These are phyloP conservation scores for Clangula hyemalis DNA, from an alignment of 2,797 vertebrate species.

Conservation along the genomic window DNA sequence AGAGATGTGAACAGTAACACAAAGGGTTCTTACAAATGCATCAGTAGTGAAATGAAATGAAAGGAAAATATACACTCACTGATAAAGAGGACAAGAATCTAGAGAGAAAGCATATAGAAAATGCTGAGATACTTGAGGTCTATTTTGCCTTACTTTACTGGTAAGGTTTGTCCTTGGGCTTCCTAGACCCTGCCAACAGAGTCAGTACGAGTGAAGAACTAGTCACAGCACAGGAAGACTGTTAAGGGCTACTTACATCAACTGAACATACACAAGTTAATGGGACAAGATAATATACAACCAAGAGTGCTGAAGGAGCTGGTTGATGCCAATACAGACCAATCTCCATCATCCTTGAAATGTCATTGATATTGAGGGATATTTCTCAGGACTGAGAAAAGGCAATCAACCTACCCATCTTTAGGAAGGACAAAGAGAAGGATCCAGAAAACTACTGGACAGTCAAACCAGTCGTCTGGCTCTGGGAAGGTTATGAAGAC, in stretches of 20 bases:
- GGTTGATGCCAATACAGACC: background rate
- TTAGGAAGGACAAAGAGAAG: background rate
- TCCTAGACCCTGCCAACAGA: background rate
- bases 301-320: background rate
- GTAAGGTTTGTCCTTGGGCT: background rate
- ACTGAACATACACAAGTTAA: background rate
- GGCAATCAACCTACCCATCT: background rate
- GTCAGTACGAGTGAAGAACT: background rate
- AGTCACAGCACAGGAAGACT: background rate
- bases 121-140: background rate
- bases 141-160: background rate
- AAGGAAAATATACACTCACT: background rate
- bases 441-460: background rate
- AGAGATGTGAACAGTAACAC: background rate
- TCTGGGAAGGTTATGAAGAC: background rate
- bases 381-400: background rate
- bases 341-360: background rate
- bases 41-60: background rate
- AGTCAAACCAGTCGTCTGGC: background rate
- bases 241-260: background rate
- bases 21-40: background rate
- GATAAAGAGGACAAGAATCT: background rate
- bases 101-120: background rate
- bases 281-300: background rate
- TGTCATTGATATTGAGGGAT: background rate